Base-by-base conservation (phyloP, 2,888 invertebrate genomes). In the Pimpla rufipes region DNA sequence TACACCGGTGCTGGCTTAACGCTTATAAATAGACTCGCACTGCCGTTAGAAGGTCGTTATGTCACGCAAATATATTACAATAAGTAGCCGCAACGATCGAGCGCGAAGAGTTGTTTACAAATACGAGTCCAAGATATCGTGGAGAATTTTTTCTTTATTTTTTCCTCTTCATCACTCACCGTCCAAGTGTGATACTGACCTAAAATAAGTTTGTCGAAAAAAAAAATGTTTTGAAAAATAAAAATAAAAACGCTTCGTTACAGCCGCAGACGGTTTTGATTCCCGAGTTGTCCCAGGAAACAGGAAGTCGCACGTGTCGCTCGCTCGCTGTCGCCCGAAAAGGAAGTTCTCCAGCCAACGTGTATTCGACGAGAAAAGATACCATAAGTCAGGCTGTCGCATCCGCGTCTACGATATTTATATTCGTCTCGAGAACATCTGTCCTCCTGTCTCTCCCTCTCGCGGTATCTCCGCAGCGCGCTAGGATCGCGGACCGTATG, bases 1-100 rank as follows among this genome's bases (percentile, higher is more conserved):
- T 18, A 10, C 8, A 10, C 13, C 4, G 52, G 62, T 62, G 18
- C 47, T n/a, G 45, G 45, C 50, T 74, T 35, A 74, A 62, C 29
- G 45, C 13, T 35, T 78, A 73, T 76, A 66, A 76, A 76, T 73
- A 59, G 76, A 42, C 64, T 71, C 47, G 50, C 29, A 77, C 35
- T 37, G 64, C 75, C 52, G 66, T 67, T 81, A 85, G 85, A 85
- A 87, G 80, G 50, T 73, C 78, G 84, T 86, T 87, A 80, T 67
- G 81, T 76, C 82, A 87, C 52, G 76, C 50, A 71, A 85, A 78
- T 85, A 78, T 81, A 81, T 83, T 79, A 76, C 66, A 83, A 73
- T 73, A 59, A 73, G 21, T 42, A 45, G 45, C 45, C 13, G 29
- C 59, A 29, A 18, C 13, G 10, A 2, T 2, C 29, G 5, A 2